A percentile compares a stretch with the other conserved stretches of the same genome.
Conservation (phyloP, 2,888 invertebrate genomes). For the Andrena flavipes region DNA sequence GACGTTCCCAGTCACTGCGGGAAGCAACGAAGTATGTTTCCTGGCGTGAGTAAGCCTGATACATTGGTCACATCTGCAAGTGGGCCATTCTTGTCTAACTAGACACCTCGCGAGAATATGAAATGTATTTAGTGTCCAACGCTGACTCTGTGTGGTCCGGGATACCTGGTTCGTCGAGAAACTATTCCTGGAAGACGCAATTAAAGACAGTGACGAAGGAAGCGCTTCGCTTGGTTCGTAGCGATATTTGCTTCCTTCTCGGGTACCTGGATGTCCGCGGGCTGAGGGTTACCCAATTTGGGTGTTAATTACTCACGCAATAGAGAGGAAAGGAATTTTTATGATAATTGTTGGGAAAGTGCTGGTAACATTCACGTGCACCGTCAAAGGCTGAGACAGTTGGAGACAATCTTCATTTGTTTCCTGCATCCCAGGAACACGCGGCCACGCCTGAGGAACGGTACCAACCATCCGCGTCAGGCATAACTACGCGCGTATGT, state of each 20-base stretch:
- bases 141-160: slow-evolving; percentile 27
- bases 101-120: slow-evolving; percentile 22
- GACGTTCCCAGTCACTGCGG: slow-evolving; percentile 34
- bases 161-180: slow-evolving; percentile 40
- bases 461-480: no score
- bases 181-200: slow-evolving; percentile 75
- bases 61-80: neutral
- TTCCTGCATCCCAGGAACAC: no score
- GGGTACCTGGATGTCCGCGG: no score
- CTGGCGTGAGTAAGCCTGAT: slow-evolving; percentile 34
- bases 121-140: neutral
- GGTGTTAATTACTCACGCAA: no score
- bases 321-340: no score
- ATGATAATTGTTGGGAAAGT: no score
- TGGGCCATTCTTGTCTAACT: neutral
- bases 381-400: no score
- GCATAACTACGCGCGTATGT: no score
- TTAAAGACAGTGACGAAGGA: slow-evolving; percentile 79
- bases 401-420: no score
- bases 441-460: no score
- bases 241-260: neutral
- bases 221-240: neutral
- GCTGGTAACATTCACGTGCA: no score
- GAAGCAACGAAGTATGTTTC: slow-evolving; percentile 35
- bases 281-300: no score